Conservation (phyloP, 1,140 invertebrate genomes). For the Trichonephila clavata region DNA sequence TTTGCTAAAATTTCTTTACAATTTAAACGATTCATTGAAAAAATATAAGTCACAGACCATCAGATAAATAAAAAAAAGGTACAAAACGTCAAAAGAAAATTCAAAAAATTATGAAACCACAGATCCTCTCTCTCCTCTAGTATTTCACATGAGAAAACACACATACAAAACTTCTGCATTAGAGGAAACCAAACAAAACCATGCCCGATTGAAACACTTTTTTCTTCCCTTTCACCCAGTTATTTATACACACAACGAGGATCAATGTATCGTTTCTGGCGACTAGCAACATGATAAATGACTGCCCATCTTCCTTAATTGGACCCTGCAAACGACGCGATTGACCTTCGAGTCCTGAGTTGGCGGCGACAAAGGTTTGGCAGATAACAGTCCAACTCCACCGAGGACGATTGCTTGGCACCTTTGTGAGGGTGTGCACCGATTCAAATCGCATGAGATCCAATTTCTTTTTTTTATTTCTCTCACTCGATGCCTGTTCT, state of each 20-base stretch:
- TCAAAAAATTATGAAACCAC: no score
- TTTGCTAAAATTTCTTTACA: no score
- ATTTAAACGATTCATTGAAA: no score
- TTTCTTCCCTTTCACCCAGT: not conserved
- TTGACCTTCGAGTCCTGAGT: not conserved
- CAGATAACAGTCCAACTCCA: not conserved
- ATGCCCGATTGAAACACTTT: no score
- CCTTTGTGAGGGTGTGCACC: no score
- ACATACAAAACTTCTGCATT: no score
- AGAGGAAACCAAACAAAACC: no score
- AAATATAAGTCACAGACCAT: no score
- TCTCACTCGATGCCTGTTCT: not conserved
- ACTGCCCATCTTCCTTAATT: not conserved
- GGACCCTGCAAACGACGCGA: not conserved
- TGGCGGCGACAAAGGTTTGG: not conserved
- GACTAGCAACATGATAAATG: not conserved
- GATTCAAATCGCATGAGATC: not conserved
- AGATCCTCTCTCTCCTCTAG: no score
- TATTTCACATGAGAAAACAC: no score
- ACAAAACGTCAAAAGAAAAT: no score
- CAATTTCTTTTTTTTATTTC: not conserved
- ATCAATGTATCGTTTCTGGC: not conserved
- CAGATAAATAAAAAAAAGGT: no score
- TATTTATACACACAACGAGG: not conserved
- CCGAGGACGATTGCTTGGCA: not conserved